A percentile compares a stretch with the other conserved stretches of the same genome.
Evolutionary conservation across 2,797 vertebrate species (phyloP).

Genomic region (Prunella strophiata): DNA sequence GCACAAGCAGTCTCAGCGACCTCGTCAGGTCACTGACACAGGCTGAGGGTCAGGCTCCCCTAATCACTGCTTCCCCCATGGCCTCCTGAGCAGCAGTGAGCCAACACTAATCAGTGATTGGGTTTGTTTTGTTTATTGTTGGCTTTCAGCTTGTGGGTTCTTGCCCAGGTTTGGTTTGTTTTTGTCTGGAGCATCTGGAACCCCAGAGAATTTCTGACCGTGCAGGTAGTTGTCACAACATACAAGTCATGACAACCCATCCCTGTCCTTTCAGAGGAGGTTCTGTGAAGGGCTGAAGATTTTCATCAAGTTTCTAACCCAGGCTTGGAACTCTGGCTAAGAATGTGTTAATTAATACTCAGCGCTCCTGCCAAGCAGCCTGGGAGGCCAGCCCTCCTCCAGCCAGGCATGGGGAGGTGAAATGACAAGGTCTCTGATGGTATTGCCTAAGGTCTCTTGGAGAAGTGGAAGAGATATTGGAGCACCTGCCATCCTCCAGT

Average conservation of each 20-base stretch:
- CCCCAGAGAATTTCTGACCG: background rate
- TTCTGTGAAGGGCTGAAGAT: background rate
- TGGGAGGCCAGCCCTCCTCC: background rate
- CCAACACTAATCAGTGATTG: background rate
- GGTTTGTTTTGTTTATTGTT: background rate
- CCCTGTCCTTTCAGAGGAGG: background rate
- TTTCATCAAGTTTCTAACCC: background rate
- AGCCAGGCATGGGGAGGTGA: background rate
- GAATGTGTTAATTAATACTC: background rate
- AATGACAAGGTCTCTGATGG: background rate
- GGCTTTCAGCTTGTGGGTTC: background rate
- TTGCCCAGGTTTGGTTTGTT: background rate
- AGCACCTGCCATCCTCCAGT: background rate
- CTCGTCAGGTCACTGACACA: rapidly evolving
- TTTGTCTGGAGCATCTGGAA: background rate
- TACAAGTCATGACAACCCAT: background rate
- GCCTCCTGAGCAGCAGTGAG: background rate
- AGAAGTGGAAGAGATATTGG: background rate
- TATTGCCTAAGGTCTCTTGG: background rate
- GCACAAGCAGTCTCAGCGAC: background rate
- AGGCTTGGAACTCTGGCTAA: background rate
- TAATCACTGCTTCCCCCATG: background rate
- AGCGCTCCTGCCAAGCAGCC: background rate
- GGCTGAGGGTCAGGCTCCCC: background rate
- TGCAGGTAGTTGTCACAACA: background rate